Conservation (phyloP, 2,888 invertebrate genomes). For the Sinodicranocentrus sp. region DNA sequence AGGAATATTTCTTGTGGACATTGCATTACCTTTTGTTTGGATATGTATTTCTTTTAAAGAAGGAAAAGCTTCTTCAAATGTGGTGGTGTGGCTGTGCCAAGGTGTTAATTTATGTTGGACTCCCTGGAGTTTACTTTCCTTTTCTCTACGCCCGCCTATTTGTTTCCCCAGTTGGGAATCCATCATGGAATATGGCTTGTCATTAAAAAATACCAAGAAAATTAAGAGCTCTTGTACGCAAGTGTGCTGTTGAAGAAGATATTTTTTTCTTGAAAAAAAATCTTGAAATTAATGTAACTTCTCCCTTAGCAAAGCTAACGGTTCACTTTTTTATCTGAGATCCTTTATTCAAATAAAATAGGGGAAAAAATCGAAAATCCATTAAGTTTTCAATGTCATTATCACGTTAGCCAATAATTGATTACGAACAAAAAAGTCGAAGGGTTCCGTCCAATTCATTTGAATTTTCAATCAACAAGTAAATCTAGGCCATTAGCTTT, state of each 20-base stretch:
- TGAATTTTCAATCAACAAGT: no score
- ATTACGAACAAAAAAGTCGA: slow-evolving; percentile 7
- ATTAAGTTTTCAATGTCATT: not conserved
- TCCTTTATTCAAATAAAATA: no score
- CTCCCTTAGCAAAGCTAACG: no score
- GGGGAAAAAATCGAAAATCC: no score
- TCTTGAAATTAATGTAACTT: no score
- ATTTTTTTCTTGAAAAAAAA: not conserved
- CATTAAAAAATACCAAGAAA: slow-evolving; percentile 31
- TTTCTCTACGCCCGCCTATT: slow-evolving; percentile 59
- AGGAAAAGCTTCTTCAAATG: slow-evolving; percentile 4
- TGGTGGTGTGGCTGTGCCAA: slow-evolving; percentile 20
- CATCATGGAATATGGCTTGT: slow-evolving; percentile 41
- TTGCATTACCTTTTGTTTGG: slow-evolving; percentile 23
- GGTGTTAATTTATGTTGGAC: slow-evolving; percentile 70
- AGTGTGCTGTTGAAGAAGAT: not conserved
- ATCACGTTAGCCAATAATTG: slow-evolving; percentile 11
- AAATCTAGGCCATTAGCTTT: no score
- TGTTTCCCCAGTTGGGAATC: slow-evolving; percentile 61
- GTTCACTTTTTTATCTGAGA: no score
- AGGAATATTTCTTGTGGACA: slow-evolving; percentile 21
- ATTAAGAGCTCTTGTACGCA: slow-evolving; percentile 36
- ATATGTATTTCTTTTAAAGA: not conserved
- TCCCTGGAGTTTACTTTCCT: slow-evolving; percentile 67
- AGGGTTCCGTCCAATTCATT: no score